Conservation (phyloP, 2,797 vertebrate species). For the Anas capensis region DNA sequence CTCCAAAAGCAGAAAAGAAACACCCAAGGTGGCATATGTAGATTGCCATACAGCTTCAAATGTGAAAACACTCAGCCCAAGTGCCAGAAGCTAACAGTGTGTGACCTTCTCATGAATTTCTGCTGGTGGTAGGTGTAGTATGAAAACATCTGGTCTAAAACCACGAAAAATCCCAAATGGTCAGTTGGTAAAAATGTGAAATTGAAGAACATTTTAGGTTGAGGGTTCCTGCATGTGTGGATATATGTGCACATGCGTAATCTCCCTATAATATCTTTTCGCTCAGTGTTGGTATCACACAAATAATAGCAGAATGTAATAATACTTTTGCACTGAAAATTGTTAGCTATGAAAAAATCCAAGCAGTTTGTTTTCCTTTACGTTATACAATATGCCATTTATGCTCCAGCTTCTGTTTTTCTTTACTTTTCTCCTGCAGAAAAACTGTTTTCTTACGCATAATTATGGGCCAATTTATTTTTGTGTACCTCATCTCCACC, state of each 20-base stretch:
- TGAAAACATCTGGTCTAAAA: background rate
- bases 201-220: background rate
- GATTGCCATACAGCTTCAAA: background rate
- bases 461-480: constrained; percentile 63
- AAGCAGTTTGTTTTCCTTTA: constrained; percentile 62
- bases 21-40: background rate
- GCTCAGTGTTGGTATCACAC: background rate
- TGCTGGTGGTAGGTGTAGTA: background rate
- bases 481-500: constrained; percentile 49
- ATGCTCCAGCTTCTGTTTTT: background rate
- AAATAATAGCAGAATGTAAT: constrained; percentile 34
- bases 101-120: background rate
- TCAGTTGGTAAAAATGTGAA: background rate
- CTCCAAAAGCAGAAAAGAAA: background rate
- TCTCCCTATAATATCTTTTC: constrained; percentile 11
- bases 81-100: background rate
- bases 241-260: background rate
- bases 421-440: constrained; percentile 43
- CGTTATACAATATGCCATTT: constrained; percentile 40
- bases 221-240: background rate
- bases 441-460: constrained; percentile 53
- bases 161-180: background rate
- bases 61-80: background rate
- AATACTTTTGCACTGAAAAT: constrained; percentile 44
- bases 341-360: constrained; percentile 48